Evolutionary conservation across 1,140 invertebrate genomes (phyloP).

Genomic region (Olivierus martensii): DNA sequence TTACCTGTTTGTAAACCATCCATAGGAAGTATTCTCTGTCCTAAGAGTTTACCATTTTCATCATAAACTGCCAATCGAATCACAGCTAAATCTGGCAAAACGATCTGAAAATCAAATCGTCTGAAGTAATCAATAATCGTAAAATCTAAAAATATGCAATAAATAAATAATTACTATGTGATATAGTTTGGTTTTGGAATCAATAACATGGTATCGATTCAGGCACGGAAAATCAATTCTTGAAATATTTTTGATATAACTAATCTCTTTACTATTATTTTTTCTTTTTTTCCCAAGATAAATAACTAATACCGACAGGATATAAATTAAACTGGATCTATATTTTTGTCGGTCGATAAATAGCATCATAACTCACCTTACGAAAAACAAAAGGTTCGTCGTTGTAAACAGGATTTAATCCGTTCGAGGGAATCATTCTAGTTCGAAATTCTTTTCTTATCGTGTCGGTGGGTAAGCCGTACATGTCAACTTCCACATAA

Average conservation of each 20-base stretch:
- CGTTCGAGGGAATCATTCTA: conserved; percentile 87
- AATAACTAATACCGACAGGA: no score
- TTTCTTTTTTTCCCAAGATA: no score
- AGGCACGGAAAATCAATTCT: no score
- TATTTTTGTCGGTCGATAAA: no score
- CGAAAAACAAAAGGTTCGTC: conserved; percentile 96
- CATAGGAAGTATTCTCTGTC: conserved; percentile 91
- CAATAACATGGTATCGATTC: no score
- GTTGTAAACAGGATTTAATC: conserved; percentile 94
- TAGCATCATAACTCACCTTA: conserved; percentile 69
- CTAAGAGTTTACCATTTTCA: conserved; percentile 91
- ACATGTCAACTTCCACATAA: conserved; percentile 99
- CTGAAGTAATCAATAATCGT: background rate
- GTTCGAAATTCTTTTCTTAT: conserved; percentile 97
- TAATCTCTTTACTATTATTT: no score
- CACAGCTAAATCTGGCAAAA: conserved; percentile 94
- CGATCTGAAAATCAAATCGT: conserved; percentile 46
- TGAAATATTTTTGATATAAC: no score
- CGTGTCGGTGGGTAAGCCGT: conserved; percentile 95
- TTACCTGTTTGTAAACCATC: conserved; percentile 84
- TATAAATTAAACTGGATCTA: no score
- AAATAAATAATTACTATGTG: conserved; percentile 3
- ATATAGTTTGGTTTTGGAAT: no score
- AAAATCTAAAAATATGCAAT: background rate
- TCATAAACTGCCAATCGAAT: conserved; percentile 97